These are phyloP conservation scores for Athetis lepigone DNA, from an alignment of 2,888 invertebrate species.

Conservation along the genomic window DNA sequence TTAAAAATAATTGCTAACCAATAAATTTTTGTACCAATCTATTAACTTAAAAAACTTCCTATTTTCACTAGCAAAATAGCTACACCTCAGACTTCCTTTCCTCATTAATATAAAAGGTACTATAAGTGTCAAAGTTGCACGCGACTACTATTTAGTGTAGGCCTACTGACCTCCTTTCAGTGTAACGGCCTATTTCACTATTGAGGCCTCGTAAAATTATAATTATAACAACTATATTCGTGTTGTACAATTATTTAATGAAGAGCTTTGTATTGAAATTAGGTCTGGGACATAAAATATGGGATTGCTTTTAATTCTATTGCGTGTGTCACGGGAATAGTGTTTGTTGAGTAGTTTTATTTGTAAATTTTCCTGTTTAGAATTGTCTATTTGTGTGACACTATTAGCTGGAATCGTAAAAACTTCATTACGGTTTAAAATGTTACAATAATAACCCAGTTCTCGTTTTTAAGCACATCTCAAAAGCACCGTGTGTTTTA, in stretches of 20 bases:
- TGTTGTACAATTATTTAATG: constrained; percentile 48
- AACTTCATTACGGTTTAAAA: constrained; percentile 10
- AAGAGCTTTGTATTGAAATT: constrained; percentile 39
- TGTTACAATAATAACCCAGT: background rate
- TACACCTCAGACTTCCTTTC: constrained; percentile 2
- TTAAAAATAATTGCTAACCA: no score
- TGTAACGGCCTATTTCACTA: constrained; percentile 53
- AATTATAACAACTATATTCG: constrained; percentile 50
- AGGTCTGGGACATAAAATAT: constrained; percentile 46
- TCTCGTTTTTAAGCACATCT: background rate
- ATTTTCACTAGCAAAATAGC: no score
- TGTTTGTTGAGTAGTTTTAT: constrained; percentile 39
- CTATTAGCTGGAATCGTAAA: constrained; percentile 25
- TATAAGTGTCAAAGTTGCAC: constrained; percentile 52
- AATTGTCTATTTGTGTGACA: constrained; percentile 22
- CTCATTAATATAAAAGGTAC: constrained; percentile 58
- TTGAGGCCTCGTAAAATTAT: constrained; percentile 57
- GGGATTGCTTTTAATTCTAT: constrained; percentile 50
- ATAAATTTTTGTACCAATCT: no score
- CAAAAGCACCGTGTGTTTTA: background rate
- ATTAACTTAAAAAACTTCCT: no score
- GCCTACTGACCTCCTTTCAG: constrained; percentile 53
- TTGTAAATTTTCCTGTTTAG: constrained; percentile 46
- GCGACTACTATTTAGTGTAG: constrained; percentile 61
- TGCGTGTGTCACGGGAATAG: constrained; percentile 33